Base-by-base conservation (phyloP, 1,140 invertebrate species). In the Batillaria attramentaria region DNA sequence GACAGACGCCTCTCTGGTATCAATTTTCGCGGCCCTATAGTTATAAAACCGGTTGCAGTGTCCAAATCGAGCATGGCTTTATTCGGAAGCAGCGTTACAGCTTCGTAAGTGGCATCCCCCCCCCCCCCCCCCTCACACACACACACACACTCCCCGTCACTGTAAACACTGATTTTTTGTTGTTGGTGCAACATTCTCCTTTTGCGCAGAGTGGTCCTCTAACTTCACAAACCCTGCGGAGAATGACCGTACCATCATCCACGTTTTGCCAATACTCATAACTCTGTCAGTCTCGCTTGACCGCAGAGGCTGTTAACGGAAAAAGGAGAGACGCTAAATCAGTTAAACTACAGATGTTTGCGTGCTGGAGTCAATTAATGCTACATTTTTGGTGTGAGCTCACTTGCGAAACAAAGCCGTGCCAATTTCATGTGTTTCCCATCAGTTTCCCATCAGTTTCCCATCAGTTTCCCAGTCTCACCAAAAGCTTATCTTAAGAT, bases 351-450 rank as follows among this genome's bases (percentile, higher is more conserved):
- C 20, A 8, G 20, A 16, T n/a, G n/a, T 18, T 62, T 6, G 57
- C 5, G 57, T 28, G 20, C 57, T 62, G 28, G 20, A 16, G 5
- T 62, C n/a, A 2, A 24, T n/a, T 24, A 35, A 66, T 70, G 68
- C 50, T 70, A 70, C 68, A 46, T 18, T 70, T 70, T 70, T 70
- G 68, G 68, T 70, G 68, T 70, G 68, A 31, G 16, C 43, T 70
- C 50, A 24, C 68, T 70, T 70, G 68, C 68, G 68, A 70, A 70
- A 70, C 68, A 5, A 31, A 70, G 18, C 68, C 68, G 68, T 70
- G 68, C 68, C 24, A 13, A 46, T 6, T 20, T 16, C 41, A n/a
- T n/a, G 39, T 8, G 42, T 70, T 43, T 39, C 28, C 24, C 5
- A 62, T 28, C 13, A n/a, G 13, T 8, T n/a, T n/a, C 28, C 57